Evolutionary conservation across 2,888 invertebrate genomes (phyloP), one percentile per base, ranked within the genome.

Genomic region (Miltochrista miniata): DNA sequence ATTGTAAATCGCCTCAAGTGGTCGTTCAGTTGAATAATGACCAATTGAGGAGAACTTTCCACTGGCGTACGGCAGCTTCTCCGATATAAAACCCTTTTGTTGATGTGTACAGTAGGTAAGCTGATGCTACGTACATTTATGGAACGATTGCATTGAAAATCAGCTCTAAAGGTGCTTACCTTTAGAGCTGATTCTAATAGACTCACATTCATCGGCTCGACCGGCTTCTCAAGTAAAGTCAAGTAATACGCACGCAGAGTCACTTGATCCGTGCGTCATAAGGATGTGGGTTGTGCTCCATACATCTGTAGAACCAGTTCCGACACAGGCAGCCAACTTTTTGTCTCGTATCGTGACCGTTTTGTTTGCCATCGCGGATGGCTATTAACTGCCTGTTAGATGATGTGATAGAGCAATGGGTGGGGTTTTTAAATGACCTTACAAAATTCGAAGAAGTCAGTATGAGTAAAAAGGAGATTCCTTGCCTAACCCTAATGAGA

Each of bases 261-360:
- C 62, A 73, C 69, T 63, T 63, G 71, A 74, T 72, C 34, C 7
- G 76, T 81, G 81, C 82, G 81, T 83, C 83, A 84, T 65, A 56
- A 85, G 84, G 84, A 83, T 85, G 83, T 84, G 81, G 82, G 72
- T 66, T 75, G 75, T 77, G 65, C 70, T 73, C 71, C 65, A 74
- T 73, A 76, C 77, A 80, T 74, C 73, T 75, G 68, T 64, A 59
- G 67, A 86, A 85, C 87, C 79, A 66, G 84, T 85, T 86, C 64
- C 53, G 66, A 70, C 68, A 61, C 61, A 68, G 66, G 72, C 54
- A 61, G 69, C 18, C 18, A 24, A 2, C 69, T 82, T 86, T 85
- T 87, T 85, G 79, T 79, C 69, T 74, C 67, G 61, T 78, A 79
- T 78, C 76, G 74, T 66, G 63, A 74, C 68, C 78, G 80, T 84